Evolutionary conservation across 2,888 invertebrate species (phyloP).

Genomic region (Drosophila nigritarsus): DNA sequence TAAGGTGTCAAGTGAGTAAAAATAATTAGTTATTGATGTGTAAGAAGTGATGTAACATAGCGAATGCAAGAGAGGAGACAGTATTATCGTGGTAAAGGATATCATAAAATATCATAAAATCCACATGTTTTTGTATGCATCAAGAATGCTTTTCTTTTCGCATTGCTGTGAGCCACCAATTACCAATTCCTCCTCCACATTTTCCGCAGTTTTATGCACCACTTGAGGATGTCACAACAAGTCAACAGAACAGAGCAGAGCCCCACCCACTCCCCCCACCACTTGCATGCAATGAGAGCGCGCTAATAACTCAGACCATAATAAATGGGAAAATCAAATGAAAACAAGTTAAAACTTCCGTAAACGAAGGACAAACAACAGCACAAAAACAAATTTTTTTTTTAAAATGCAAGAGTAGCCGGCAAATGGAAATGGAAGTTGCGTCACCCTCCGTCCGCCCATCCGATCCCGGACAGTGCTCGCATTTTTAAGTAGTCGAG

Average conservation of each 20-base stretch:
- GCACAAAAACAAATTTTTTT: constrained; percentile 29
- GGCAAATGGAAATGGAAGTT: constrained; percentile 13
- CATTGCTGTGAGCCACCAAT: constrained; percentile 38
- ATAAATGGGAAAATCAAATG: constrained; percentile 78
- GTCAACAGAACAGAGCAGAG: constrained; percentile 45
- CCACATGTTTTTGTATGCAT: background rate
- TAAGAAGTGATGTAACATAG: background rate
- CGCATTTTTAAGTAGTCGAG: constrained; percentile 74
- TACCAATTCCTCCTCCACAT: constrained; percentile 8
- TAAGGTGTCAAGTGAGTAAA: no score
- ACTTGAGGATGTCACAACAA: constrained; percentile 71
- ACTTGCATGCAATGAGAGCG: constrained; percentile 42
- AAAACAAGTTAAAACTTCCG: constrained; percentile 75
- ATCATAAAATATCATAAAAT: background rate
- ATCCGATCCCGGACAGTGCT: constrained; percentile 24
- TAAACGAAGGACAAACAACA: constrained; percentile 45
- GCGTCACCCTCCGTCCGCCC: constrained; percentile 30
- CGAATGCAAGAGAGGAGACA: background rate
- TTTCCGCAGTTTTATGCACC: constrained; percentile 46
- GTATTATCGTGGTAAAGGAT: background rate
- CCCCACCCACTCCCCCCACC: background rate
- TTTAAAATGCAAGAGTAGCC: constrained; percentile 26
- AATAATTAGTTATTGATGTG: background rate
- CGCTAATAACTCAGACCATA: constrained; percentile 75
- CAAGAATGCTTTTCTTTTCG: background rate